These are phyloP conservation scores for Clostera curtula DNA, from an alignment of 2,888 invertebrate species.

Conservation along the genomic window DNA sequence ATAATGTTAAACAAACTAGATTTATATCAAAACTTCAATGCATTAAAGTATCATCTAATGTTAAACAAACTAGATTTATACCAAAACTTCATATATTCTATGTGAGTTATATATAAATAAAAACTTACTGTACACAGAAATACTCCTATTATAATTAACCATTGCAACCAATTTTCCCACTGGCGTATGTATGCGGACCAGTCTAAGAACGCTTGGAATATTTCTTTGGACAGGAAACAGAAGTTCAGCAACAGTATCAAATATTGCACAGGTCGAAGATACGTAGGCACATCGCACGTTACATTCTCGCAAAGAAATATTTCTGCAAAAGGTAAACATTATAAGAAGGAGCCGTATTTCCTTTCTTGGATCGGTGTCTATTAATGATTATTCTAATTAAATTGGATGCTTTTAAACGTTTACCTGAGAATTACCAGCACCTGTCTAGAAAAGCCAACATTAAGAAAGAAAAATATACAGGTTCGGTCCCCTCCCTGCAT, in stretches of 20 bases:
- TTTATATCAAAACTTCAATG: constrained; percentile 1
- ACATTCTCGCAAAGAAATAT: constrained; percentile 68
- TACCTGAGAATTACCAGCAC: too few species aligned
- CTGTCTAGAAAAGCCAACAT: too few species aligned
- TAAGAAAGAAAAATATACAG: too few species aligned
- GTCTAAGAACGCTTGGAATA: constrained; percentile 85
- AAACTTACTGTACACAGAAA: constrained; percentile 78
- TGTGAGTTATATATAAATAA: too few species aligned
- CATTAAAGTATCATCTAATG: too few species aligned
- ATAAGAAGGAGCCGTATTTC: background rate
- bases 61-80: too few species aligned
- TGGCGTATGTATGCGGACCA: constrained; percentile 82
- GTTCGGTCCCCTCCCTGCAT: too few species aligned
- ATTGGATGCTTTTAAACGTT: too few species aligned
- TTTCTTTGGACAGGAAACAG: constrained; percentile 80
- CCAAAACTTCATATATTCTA: too few species aligned
- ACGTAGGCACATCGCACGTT: constrained; percentile 52
- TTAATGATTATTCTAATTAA: too few species aligned
- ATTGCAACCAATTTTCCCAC: constrained; percentile 91
- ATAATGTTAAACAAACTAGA: background rate
- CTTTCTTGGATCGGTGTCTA: too few species aligned
- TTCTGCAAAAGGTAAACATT: constrained; percentile 40
- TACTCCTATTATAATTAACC: constrained; percentile 83
- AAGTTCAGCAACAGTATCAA: constrained; percentile 78
- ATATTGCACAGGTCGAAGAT: constrained; percentile 70